These are phyloP conservation scores for Gymnarchus niloticus DNA, from an alignment of 2,113 vertebrate species.

Conservation along the genomic window DNA sequence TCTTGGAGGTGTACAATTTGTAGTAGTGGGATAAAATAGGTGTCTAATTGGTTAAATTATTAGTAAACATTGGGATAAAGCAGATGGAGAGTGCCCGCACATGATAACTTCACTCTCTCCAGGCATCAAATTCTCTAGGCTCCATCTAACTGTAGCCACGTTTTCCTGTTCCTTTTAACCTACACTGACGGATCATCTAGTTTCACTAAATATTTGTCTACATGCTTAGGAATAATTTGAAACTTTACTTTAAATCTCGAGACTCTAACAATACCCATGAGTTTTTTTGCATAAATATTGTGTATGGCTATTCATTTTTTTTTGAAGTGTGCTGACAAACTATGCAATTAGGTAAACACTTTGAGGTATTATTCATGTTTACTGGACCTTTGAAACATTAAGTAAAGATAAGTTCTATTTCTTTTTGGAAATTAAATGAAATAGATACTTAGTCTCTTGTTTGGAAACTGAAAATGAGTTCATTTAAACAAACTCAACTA, in stretches of 20 bases:
- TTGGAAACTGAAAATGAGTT: neutral
- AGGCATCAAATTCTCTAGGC: neutral
- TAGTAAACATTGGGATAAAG: neutral
- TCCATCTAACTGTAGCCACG: neutral
- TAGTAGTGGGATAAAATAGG: neutral
- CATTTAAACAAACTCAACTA: conserved; percentile 1
- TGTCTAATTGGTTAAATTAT: neutral
- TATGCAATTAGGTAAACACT: neutral
- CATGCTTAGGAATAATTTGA: neutral
- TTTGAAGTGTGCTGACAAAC: neutral
- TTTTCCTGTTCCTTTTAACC: neutral
- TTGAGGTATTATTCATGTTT: neutral
- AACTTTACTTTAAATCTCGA: neutral
- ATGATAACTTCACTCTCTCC: neutral
- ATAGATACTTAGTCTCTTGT: neutral
- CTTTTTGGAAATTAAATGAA: neutral
- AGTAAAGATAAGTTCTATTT: neutral
- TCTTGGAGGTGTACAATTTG: neutral
- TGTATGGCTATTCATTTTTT: neutral
- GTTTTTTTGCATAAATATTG: neutral
- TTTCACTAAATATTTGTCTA: neutral
- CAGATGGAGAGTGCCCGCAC: neutral
- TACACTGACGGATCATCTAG: neutral
- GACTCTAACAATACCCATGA: neutral
- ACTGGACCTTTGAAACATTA: neutral